These are phyloP conservation scores for Candoia aspera DNA, from an alignment of 2,113 vertebrate species.

Conservation along the genomic window DNA sequence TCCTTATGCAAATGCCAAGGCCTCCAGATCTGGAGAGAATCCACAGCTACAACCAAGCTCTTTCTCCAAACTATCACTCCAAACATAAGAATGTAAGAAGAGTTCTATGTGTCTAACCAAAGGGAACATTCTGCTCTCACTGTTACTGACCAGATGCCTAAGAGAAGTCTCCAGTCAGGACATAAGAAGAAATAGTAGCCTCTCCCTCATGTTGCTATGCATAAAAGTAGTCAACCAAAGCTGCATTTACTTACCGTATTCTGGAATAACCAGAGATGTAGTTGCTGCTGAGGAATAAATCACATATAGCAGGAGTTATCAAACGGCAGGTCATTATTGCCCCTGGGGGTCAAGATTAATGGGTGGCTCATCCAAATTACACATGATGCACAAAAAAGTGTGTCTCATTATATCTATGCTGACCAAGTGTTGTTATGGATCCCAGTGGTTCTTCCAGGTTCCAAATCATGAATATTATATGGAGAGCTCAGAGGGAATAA, in stretches of 20 bases:
- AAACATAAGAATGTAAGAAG: neutral
- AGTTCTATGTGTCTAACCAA: neutral
- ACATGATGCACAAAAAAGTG: neutral
- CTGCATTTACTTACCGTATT: neutral
- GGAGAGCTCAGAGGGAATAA: neutral
- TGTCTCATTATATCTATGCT: neutral
- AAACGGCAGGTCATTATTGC: neutral
- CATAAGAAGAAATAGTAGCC: neutral
- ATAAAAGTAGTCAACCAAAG: neutral
- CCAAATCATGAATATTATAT: neutral
- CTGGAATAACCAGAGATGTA: neutral
- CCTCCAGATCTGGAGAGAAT: neutral
- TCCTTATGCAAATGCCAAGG: neutral
- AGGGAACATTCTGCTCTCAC: neutral
- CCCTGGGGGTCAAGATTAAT: neutral
- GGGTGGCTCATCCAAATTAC: neutral
- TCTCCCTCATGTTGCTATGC: neutral
- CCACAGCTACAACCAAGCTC: neutral
- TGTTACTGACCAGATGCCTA: neutral
- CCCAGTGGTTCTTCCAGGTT: neutral
- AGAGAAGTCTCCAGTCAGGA: neutral
- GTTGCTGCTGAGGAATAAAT: neutral
- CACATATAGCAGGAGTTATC: neutral
- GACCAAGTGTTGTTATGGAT: neutral
- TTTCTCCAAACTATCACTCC: neutral